phyloP scores from a whole-genome alignment of 2,888 invertebrate species.

The Drosophila pullipes region DNA sequence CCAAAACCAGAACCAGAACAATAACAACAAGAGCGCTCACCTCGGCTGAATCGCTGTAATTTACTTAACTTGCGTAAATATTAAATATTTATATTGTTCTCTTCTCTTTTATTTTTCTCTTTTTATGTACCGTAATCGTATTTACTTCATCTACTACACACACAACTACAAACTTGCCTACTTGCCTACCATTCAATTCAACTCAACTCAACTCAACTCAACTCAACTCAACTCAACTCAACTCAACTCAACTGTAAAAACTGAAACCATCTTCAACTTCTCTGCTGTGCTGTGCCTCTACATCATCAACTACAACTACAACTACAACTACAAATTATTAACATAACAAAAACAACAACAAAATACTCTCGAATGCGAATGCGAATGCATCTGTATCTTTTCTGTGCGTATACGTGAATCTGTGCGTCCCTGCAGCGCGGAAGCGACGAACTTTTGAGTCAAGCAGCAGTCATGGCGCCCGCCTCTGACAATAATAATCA shows the following conservation, averaged over 20 bases:
- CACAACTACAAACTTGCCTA: slow-evolving; percentile 73
- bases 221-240: no score
- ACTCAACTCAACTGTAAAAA: slow-evolving; percentile 48
- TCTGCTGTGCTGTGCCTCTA: slow-evolving; percentile 76
- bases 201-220: slow-evolving; percentile 25
- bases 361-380: slow-evolving; percentile 23
- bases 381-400: slow-evolving; percentile 40
- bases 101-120: slow-evolving; percentile 75
- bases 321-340: slow-evolving; percentile 44
- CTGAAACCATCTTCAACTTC: slow-evolving; percentile 75
- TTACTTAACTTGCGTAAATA: slow-evolving; percentile 75
- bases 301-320: slow-evolving; percentile 60
- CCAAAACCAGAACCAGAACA: slow-evolving; percentile 1
- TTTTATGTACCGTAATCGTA: slow-evolving; percentile 79
- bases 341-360: slow-evolving; percentile 46
- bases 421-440: slow-evolving; percentile 90
- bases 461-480: slow-evolving; percentile 97
- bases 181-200: slow-evolving; percentile 66
- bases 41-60: slow-evolving; percentile 58
- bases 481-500: slow-evolving; percentile 98
- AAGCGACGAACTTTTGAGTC: slow-evolving; percentile 98
- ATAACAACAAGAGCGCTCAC: slow-evolving; percentile 20
- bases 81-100: slow-evolving; percentile 82
- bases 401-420: slow-evolving; percentile 31
- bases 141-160: slow-evolving; percentile 80